Evolutionary conservation across 2,888 invertebrate species (phyloP), one percentile per base, ranked within the genome.

Genomic region (Tipula unca): DNA sequence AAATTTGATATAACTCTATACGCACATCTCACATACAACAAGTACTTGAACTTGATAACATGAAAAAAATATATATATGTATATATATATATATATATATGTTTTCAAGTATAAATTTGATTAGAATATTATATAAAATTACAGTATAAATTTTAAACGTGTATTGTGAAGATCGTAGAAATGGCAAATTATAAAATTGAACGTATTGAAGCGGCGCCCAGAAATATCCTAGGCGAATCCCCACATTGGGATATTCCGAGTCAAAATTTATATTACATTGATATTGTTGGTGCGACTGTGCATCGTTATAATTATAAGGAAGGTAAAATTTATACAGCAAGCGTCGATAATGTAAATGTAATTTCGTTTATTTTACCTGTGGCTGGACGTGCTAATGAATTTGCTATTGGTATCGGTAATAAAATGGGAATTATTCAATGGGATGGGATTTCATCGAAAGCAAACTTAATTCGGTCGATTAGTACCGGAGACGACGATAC

Each of bases 201-300:
- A 88, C 88, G 89, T 85, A 87, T 91, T 36, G 89, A 90, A 54
- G 88, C 89, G 86, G 89, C 90, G 3, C 89, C 90, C 1, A 87
- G 88, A 85, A 89, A 89, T 42, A 88, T 91, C 88, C 90, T 95
- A 85, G 95, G 95, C 86, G 95, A 95, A 90, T 94, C 94, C 17
- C 95, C 95, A 0, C 95, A 95, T 89, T 95, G 95, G 95, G 93
- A 94, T 89, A 90, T 91, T 39, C 89, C 89, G 32, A 91, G 92
- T 54, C 93, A 94, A 89, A 92, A 92, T 85, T 91, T 95, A 8
- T 95, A 93, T 90, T 94, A 92, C 89, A 94, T 95, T 87, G 94
- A 95, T 89, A 93, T 95, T 87, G 89, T 89, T 87, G 89, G 88
- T n/a, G 90, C 88, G 42, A 88, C 88, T 48, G 87, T 91, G 20